A percentile compares a stretch with the other conserved stretches of the same genome.
These are phyloP conservation scores for Pygathrix nemaeus DNA, from an alignment of 2,113 vertebrate species.

Conservation along the genomic window DNA sequence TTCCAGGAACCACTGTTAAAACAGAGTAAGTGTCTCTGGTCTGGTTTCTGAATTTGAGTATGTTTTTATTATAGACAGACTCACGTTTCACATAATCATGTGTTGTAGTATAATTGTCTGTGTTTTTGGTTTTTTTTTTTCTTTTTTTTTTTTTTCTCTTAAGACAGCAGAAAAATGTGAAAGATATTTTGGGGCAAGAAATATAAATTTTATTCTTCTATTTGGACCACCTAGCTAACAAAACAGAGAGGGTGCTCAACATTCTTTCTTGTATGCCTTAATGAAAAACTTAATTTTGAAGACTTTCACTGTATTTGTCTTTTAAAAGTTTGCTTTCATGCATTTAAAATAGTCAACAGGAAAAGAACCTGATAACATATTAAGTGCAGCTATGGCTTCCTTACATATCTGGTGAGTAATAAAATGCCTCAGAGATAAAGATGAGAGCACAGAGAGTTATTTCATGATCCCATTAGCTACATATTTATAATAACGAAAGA, in stretches of 20 bases:
- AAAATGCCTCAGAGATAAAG: background rate
- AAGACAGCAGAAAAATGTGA: background rate
- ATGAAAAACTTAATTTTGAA: background rate
- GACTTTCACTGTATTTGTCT: rapidly evolving
- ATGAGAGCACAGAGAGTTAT: background rate
- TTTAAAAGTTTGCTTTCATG: background rate
- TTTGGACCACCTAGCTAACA: background rate
- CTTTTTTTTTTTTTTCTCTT: too few relatives aligned
- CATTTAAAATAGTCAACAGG: background rate
- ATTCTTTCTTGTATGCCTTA: background rate
- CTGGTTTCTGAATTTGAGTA: background rate
- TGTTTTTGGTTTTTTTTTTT: rapidly evolving
- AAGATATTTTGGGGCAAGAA: background rate
- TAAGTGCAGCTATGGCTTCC: background rate
- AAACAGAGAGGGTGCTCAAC: background rate
- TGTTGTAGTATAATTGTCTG: background rate
- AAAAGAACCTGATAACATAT: background rate
- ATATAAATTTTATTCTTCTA: background rate
- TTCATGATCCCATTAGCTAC: background rate
- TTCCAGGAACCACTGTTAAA: background rate
- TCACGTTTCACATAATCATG: background rate
- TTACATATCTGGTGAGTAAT: background rate
- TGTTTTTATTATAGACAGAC: background rate
- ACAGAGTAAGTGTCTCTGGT: rapidly evolving
- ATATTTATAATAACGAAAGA: background rate